phyloP scores from a whole-genome alignment of 2,888 invertebrate genomes.

The Conomelus anceps region DNA sequence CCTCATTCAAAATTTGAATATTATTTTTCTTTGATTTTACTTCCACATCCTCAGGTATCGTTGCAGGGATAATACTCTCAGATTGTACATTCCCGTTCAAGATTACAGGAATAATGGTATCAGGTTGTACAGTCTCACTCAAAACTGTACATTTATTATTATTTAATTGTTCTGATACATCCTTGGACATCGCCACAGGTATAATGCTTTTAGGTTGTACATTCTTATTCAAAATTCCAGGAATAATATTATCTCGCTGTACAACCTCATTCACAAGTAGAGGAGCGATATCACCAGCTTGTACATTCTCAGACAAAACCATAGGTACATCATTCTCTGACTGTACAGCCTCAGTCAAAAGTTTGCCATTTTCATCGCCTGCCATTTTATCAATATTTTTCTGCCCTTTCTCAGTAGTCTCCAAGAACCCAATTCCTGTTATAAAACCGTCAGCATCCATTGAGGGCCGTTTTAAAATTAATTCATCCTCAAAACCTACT shows the following conservation, averaged over 20 bases:
- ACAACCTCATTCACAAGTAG: not conserved
- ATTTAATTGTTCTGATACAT: not conserved
- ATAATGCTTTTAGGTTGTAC: not conserved
- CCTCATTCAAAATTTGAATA: too few species aligned
- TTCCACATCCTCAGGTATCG: too few species aligned
- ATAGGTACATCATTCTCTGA: too few species aligned
- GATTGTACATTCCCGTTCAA: too few species aligned
- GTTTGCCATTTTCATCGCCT: not conserved
- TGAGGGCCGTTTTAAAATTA: not conserved
- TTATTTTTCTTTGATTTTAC: too few species aligned
- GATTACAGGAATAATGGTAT: too few species aligned
- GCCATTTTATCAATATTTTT: not conserved
- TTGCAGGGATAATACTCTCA: too few species aligned
- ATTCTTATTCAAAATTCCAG: not conserved
- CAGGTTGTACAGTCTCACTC: not conserved
- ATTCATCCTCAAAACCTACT: not conserved
- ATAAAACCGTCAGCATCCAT: not conserved
- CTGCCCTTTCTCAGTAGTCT: not conserved
- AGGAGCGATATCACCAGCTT: not conserved
- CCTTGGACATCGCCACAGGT: not conserved
- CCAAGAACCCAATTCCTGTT: not conserved
- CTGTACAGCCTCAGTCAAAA: not conserved
- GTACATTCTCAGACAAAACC: not conserved
- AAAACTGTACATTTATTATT: not conserved
- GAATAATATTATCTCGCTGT: not conserved